Conservation (phyloP, 2,888 invertebrate genomes). For the Hofmannophila pseudospretella region DNA sequence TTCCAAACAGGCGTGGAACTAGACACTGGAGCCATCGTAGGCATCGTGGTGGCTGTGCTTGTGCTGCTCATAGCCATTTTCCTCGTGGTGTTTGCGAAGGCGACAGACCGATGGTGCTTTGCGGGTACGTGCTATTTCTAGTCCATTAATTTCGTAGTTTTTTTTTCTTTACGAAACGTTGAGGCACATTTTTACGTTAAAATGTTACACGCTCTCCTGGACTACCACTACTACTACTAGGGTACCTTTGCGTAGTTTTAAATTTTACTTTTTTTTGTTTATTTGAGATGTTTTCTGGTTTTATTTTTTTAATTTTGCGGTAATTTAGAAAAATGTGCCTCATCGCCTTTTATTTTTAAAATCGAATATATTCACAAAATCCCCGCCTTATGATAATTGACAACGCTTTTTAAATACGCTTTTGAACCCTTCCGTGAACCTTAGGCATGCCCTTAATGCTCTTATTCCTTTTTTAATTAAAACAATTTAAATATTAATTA, state of each 20-base stretch:
- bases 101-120: slow-evolving; percentile 92
- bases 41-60: slow-evolving; percentile 84
- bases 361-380: too few relatives aligned
- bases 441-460: slow-evolving; percentile 42
- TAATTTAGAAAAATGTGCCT: not conserved
- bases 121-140: slow-evolving; percentile 81
- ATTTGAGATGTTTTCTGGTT: not conserved
- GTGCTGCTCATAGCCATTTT: slow-evolving; percentile 80
- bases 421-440: slow-evolving; percentile 20
- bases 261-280: not conserved
- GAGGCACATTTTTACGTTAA: not conserved
- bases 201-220: not conserved
- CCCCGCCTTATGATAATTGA: too few relatives aligned
- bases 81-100: slow-evolving; percentile 85
- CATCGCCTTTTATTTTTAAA: not conserved
- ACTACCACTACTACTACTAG: not conserved
- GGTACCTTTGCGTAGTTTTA: too few relatives aligned
- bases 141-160: not conserved
- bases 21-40: slow-evolving; percentile 86
- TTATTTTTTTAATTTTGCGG: not conserved
- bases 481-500: slow-evolving; percentile 6
- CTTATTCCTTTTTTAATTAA: slow-evolving; percentile 6
- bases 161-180: too few relatives aligned
- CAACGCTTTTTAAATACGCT: slow-evolving; percentile 37
- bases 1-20: slow-evolving; percentile 79